These are phyloP conservation scores for Phyllopteryx taeniolatus DNA, from an alignment of 2,113 vertebrate genomes.

Conservation along the genomic window DNA sequence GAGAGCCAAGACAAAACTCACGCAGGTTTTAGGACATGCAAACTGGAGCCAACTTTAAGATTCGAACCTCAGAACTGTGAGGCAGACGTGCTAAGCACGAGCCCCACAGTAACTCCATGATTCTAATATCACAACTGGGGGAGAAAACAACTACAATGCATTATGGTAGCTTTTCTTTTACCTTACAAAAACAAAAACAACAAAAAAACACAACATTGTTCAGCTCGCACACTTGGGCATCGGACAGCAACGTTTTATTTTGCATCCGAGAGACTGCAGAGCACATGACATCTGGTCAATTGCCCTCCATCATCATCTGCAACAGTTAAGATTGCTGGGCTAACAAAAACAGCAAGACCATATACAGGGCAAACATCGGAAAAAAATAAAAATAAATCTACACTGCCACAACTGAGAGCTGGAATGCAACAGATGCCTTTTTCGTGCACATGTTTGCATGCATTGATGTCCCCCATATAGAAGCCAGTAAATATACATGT, in stretches of 20 bases:
- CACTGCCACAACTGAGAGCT: slow-evolving; percentile 51
- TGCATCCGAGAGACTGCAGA: slow-evolving; percentile 5
- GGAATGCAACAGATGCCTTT: slow-evolving; percentile 32
- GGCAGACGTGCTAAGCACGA: too few relatives aligned
- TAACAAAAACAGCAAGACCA: slow-evolving; percentile 38
- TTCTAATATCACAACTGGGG: too few relatives aligned
- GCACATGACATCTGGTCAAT: slow-evolving; percentile 25
- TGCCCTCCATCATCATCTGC: slow-evolving; percentile 36
- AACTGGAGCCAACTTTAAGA: too few relatives aligned
- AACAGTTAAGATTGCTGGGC: slow-evolving; percentile 43
- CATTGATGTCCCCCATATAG: slow-evolving; percentile 42
- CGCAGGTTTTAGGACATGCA: too few relatives aligned
- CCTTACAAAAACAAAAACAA: too few relatives aligned
- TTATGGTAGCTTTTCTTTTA: background rate
- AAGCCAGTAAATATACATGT: slow-evolving; percentile 20
- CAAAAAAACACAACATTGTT: too few relatives aligned
- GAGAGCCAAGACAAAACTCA: too few relatives aligned
- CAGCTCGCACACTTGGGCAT: too few relatives aligned
- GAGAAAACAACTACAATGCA: background rate
- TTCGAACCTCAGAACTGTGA: too few relatives aligned
- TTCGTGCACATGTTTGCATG: slow-evolving; percentile 24
- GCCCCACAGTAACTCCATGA: too few relatives aligned
- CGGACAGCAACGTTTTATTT: background rate
- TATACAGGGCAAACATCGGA: slow-evolving; percentile 33
- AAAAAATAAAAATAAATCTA: slow-evolving; percentile 18